A percentile compares a stretch with the other conserved stretches of the same genome.
These are phyloP conservation scores for Harmothoe impar DNA, from an alignment of 2,888 invertebrate species.

Conservation along the genomic window DNA sequence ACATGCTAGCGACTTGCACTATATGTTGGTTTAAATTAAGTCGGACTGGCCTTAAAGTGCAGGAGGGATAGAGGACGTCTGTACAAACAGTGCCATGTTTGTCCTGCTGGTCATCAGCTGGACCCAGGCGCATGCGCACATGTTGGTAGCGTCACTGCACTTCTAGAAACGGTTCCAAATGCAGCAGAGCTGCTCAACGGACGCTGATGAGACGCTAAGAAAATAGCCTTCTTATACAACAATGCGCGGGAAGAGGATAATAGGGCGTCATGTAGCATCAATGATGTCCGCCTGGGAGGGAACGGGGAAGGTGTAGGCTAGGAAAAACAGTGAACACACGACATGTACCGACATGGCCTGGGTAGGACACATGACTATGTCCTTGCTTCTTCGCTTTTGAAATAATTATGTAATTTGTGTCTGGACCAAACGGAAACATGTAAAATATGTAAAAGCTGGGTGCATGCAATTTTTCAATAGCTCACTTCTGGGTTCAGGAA, in stretches of 20 bases:
- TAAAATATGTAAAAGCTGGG: too few species aligned
- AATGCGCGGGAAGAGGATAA: neutral
- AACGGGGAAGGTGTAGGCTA: too few species aligned
- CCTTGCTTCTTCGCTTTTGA: too few species aligned
- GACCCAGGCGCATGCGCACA: conserved; percentile 39
- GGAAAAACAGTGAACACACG: too few species aligned
- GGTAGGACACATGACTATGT: too few species aligned
- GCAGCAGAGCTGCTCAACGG: neutral
- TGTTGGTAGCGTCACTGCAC: neutral
- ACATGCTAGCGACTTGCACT: neutral
- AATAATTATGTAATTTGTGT: too few species aligned
- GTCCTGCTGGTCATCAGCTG: conserved; percentile 53
- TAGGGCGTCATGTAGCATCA: neutral
- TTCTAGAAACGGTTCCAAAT: conserved; percentile 43
- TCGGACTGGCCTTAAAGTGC: conserved; percentile 8
- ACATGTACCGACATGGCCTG: too few species aligned
- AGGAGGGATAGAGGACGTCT: conserved; percentile 3
- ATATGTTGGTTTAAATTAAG: conserved; percentile 47
- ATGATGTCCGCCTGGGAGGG: neutral
- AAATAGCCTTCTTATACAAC: conserved; percentile 29
- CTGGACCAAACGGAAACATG: too few species aligned
- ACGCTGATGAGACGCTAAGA: neutral
- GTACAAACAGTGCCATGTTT: conserved; percentile 54
- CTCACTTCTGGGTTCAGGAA: too few species aligned
- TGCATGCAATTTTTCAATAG: too few species aligned